Evolutionary conservation across 1,140 invertebrate species (phyloP).

Genomic region (Vanessa tameamea): DNA sequence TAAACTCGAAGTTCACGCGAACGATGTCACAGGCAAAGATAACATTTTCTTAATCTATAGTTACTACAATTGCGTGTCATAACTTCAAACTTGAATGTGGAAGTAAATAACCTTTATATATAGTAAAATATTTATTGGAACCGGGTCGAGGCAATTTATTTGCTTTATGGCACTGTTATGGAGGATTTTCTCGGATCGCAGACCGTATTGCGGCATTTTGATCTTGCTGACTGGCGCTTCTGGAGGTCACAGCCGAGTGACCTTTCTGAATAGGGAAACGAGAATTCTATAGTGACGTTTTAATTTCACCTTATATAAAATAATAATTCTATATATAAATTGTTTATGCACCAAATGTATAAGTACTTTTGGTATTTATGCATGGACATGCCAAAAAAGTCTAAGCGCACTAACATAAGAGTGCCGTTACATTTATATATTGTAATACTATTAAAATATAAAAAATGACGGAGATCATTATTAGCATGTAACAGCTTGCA

Average conservation of each 20-base stretch:
- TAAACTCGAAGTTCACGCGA: background rate
- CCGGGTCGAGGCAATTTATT: conserved; percentile 12
- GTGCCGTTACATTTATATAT: too few species aligned
- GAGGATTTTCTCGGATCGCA: conserved; percentile 17
- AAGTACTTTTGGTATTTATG: too few species aligned
- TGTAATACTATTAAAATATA: too few species aligned
- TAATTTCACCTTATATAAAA: background rate
- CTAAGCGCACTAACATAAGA: too few species aligned
- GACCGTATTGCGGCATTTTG: conserved; percentile 19
- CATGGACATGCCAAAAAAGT: too few species aligned
- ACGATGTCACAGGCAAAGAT: background rate
- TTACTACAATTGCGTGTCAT: background rate
- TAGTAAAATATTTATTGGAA: conserved; percentile 15
- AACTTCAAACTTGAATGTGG: background rate
- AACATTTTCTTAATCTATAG: background rate
- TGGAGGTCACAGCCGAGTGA: conserved; percentile 11
- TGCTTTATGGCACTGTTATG: conserved; percentile 18
- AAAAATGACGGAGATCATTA: too few species aligned
- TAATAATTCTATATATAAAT: background rate
- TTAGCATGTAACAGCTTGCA: too few species aligned
- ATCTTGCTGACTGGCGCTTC: conserved; percentile 13
- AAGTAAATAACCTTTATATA: conserved; percentile 4
- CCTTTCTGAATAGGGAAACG: conserved; percentile 4
- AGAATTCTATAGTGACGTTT: background rate
- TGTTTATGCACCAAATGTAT: too few species aligned